These are phyloP conservation scores for Icerya purchasi DNA, from an alignment of 2,888 invertebrate genomes.

Conservation along the genomic window DNA sequence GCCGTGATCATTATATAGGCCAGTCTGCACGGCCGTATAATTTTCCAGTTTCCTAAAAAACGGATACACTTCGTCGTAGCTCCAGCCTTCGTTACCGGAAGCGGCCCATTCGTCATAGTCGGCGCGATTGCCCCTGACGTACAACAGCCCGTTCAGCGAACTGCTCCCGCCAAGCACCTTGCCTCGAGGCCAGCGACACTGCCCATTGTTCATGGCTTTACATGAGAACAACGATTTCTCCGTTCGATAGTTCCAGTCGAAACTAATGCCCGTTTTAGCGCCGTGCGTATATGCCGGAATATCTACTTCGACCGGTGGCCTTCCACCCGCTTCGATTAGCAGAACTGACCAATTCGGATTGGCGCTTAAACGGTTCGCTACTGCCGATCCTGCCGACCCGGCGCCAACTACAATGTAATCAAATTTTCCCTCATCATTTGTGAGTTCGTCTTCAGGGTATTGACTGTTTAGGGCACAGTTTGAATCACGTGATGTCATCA, in stretches of 20 bases:
- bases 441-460: background rate
- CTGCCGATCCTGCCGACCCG: slow-evolving; percentile 60
- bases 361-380: slow-evolving; percentile 64
- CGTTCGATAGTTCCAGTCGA: slow-evolving; percentile 32
- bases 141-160: slow-evolving; percentile 77
- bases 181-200: slow-evolving; percentile 80
- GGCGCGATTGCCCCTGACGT: slow-evolving; percentile 63
- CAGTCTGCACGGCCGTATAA: background rate
- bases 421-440: background rate
- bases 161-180: slow-evolving; percentile 52
- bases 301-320: slow-evolving; percentile 73
- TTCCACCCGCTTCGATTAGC: slow-evolving; percentile 54
- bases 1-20: background rate
- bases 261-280: slow-evolving; percentile 45
- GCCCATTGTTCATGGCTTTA: slow-evolving; percentile 63
- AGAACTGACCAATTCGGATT: slow-evolving; percentile 60
- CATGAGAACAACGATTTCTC: slow-evolving; percentile 26
- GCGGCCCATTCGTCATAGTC: slow-evolving; percentile 75
- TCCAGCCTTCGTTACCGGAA: slow-evolving; percentile 69
- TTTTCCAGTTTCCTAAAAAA: background rate
- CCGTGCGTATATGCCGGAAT: slow-evolving; percentile 62
- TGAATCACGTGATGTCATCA: background rate
- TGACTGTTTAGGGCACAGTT: background rate
- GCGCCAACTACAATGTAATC: background rate
- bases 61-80: slow-evolving; percentile 53